These are phyloP conservation scores for Todiramphus saurophagus DNA, from an alignment of 2,113 vertebrate species.

Conservation along the genomic window DNA sequence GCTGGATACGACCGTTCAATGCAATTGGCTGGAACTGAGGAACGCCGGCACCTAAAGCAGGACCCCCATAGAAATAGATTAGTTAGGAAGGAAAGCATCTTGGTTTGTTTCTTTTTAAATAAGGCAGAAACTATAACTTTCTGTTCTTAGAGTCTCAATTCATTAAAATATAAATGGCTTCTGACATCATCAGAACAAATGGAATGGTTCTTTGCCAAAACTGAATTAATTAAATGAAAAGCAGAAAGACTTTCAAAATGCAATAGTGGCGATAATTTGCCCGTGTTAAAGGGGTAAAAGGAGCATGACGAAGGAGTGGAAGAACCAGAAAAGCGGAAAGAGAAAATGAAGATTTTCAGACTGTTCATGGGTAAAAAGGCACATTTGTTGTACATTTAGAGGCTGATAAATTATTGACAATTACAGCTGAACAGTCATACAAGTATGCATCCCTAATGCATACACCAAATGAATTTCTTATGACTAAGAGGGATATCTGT, in stretches of 20 bases:
- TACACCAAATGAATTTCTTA: slow-evolving; percentile 18
- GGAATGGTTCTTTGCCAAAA: neutral
- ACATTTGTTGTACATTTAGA: slow-evolving; percentile 61
- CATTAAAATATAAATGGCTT: neutral
- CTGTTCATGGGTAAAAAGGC: slow-evolving; percentile 45
- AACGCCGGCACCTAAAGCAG: slow-evolving; percentile 86
- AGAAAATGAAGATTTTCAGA: neutral
- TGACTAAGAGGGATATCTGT: neutral
- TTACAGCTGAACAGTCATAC: slow-evolving; percentile 25
- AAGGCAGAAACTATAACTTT: neutral
- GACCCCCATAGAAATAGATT: neutral
- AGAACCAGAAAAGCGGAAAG: neutral
- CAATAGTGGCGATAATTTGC: neutral
- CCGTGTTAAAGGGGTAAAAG: neutral
- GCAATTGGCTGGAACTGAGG: slow-evolving; percentile 97
- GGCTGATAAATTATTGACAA: slow-evolving; percentile 68
- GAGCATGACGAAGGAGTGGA: neutral
- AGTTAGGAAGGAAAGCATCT: neutral
- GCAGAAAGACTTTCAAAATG: neutral
- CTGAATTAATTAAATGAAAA: neutral
- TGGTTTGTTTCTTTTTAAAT: too few relatives aligned
- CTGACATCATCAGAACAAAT: neutral
- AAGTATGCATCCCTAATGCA: neutral
- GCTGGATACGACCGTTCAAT: slow-evolving; percentile 92
- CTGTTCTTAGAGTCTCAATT: neutral